Base-by-base conservation (phyloP, 2,797 vertebrate species). In the Notolepis coatsorum region DNA sequence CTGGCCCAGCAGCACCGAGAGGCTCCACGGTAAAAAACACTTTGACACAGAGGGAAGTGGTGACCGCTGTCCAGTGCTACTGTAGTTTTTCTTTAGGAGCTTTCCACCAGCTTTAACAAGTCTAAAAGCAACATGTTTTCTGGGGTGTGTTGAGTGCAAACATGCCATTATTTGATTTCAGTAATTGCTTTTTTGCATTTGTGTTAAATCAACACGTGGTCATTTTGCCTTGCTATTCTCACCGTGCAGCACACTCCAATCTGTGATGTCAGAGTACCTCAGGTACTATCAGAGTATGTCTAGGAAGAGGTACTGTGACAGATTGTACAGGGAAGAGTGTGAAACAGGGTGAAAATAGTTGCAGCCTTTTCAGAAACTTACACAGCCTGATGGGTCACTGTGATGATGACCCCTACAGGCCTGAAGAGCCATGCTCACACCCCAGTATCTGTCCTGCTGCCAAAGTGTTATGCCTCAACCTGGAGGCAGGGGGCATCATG, bases 11-110 rank as follows among this genome's bases (percentile, higher is more conserved):
- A 31, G 35, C 68, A 47, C 1, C 42, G 21, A 23, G 5, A 17
- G 43, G n/a, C 45, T 3, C 21, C 15, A 8, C 0, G 74, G 72
- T 83, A 58, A 48, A 7, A 23, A 33, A 54, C 2, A 10, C 25
- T 25, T n/a, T 7, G 37, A 5, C 13, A 15, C 27, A 8, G 31
- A 48, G 37, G 27, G 17, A 31, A 43, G 41, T 13, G 18, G 17
- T 21, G 38, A 41, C 47, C 30, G 17, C 21, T 15, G 25, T 35
- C 28, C 17, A 37, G 4, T 48, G 56, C 7, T 37, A 6, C 21
- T 13, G 52, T 41, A 20, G 31, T 37, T 5, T 17, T 15, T 15
- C n/a, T 15, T 47, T 13, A 46, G n/a, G 39, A 43, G 17, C 28
- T 47, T 48, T 28, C 56, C 31, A 15, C 18, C 25, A n/a, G 23